Conservation (phyloP, 2,888 invertebrate genomes). For the Drosophila diplacantha region DNA sequence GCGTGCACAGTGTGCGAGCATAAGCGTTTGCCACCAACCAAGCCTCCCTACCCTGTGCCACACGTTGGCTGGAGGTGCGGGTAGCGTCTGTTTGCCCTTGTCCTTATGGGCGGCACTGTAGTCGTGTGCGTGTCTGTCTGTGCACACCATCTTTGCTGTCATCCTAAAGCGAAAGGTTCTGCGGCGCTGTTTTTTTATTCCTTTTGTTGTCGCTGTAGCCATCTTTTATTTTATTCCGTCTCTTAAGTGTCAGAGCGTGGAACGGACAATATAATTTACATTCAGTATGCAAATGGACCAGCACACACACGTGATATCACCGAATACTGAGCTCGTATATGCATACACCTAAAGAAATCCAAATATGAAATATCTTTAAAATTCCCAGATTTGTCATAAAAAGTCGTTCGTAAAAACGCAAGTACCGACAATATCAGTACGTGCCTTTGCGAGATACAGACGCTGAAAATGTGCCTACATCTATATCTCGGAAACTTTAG, state of each 20-base stretch:
- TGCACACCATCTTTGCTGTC: constrained; percentile 45
- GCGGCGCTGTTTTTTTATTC: constrained; percentile 43
- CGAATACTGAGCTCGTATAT: constrained; percentile 5
- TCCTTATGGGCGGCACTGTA: constrained; percentile 14
- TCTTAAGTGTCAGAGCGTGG: constrained; percentile 69
- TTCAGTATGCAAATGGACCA: constrained; percentile 62
- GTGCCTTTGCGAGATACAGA: not conserved
- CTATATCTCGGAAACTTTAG: too few relatives aligned
- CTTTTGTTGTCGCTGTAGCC: constrained; percentile 55
- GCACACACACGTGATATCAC: constrained; percentile 23
- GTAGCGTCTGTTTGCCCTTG: constrained; percentile 14
- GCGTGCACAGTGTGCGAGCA: constrained; percentile 7
- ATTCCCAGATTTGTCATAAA: not conserved
- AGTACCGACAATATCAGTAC: not conserved
- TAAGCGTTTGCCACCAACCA: constrained; percentile 5
- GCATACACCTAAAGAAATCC: not conserved
- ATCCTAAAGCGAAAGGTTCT: constrained; percentile 28
- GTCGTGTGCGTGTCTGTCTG: constrained; percentile 14
- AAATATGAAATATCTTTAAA: not conserved
- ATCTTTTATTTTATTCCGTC: constrained; percentile 69
- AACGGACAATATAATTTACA: constrained; percentile 69
- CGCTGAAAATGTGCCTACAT: not conserved
- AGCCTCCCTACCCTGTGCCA: not conserved
- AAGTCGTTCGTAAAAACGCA: too few relatives aligned
- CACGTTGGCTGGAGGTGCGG: constrained; percentile 5